Conservation (phyloP, 2,113 vertebrate genomes). For the Channa argus region DNA sequence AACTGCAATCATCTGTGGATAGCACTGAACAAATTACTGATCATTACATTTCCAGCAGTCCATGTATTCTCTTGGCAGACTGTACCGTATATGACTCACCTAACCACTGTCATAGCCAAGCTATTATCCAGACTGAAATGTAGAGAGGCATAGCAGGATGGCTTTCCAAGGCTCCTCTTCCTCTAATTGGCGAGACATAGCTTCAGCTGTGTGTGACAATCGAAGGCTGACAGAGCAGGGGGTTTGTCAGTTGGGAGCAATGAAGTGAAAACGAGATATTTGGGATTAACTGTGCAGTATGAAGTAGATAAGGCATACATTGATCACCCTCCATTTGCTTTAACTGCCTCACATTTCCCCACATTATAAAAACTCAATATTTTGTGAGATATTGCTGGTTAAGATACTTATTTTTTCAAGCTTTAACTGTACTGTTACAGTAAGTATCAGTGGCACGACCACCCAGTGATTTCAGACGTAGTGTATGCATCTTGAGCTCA, state of each 20-base stretch:
- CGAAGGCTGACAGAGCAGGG: slow-evolving; percentile 56
- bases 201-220: slow-evolving; percentile 56
- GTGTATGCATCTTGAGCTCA: slow-evolving; percentile 7
- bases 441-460: slow-evolving; percentile 33
- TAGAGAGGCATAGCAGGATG: slow-evolving; percentile 29
- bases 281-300: slow-evolving; percentile 53
- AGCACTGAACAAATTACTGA: slow-evolving; percentile 50
- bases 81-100: slow-evolving; percentile 34
- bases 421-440: background rate
- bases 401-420: slow-evolving; percentile 10
- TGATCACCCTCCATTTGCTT: slow-evolving; percentile 62
- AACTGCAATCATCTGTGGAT: slow-evolving; percentile 21
- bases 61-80: slow-evolving; percentile 32
- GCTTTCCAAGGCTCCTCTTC: slow-evolving; percentile 47
- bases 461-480: slow-evolving; percentile 21
- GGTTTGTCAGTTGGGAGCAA: slow-evolving; percentile 66
- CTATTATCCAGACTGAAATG: slow-evolving; percentile 53
- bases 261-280: slow-evolving; percentile 70
- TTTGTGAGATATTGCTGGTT: slow-evolving; percentile 23
- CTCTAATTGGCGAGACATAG: slow-evolving; percentile 69
- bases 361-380: slow-evolving; percentile 20
- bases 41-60: slow-evolving; percentile 38
- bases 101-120: slow-evolving; percentile 46
- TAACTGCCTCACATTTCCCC: slow-evolving; percentile 38
- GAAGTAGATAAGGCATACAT: slow-evolving; percentile 36